Evolutionary conservation across 2,113 vertebrate genomes (phyloP).

Genomic region (Notechis scutatus): DNA sequence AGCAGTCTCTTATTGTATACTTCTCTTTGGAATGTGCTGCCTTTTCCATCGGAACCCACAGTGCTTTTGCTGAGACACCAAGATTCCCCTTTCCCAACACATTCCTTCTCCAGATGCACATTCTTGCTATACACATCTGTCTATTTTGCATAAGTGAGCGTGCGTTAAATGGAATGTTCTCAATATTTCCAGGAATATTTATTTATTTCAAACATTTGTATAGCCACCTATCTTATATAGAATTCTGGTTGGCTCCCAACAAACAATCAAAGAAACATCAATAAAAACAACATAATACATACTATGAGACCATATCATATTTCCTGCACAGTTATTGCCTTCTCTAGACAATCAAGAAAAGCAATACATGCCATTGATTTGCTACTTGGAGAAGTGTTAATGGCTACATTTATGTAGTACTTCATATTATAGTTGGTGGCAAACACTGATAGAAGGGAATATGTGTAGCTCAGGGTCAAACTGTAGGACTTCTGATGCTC

Average conservation of each 20-base stretch:
- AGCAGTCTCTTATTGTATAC: too few relatives aligned
- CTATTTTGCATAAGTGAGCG: neutral
- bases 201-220: neutral
- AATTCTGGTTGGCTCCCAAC: neutral
- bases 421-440: conserved; percentile 30
- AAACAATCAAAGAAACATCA: neutral
- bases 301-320: neutral
- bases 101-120: neutral
- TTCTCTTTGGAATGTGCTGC: too few relatives aligned
- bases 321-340: neutral
- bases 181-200: neutral
- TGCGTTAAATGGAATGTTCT: neutral
- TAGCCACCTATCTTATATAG: neutral
- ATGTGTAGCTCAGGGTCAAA: neutral
- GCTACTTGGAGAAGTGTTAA: conserved; percentile 14
- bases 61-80: neutral
- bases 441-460: neutral
- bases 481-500: neutral
- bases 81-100: neutral
- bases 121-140: neutral
- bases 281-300: too few relatives aligned
- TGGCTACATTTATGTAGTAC: conserved; percentile 12
- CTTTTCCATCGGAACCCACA: too few relatives aligned
- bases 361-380: neutral
- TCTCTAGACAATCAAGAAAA: neutral